Base-by-base conservation (phyloP, 1,140 invertebrate genomes). In the Bombus fervidus region DNA sequence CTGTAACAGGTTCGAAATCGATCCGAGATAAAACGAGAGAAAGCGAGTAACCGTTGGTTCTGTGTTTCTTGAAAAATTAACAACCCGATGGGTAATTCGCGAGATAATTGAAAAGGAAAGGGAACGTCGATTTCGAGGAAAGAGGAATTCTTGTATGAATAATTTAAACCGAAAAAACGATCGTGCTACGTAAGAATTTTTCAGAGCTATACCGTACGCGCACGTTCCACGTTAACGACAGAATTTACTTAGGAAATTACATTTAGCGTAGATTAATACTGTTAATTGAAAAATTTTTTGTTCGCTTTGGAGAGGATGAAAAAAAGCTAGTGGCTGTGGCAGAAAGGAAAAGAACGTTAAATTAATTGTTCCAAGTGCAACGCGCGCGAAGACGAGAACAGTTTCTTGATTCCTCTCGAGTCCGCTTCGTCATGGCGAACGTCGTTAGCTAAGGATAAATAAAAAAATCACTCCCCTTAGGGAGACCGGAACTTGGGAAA, bases 221-320 rank as follows among this genome's bases (percentile, higher is more conserved):
- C 31, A 57, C 31, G 34, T 34, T 47, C 5, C 2, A 3, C 53
- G 37, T 59, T 39, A 57, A 37, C 18, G 47, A 75, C 6, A 25
- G 31, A 75, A 75, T 75, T 77, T 77, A 77, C 57, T 62, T 77
- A 77, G 57, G 31, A 22, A 75, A 18, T 47, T 34, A 57, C 31
- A 57, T 31, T n/a, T 37, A 37, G 5, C 25, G 69, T 57, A 5
- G 47, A 75, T 75, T 75, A 75, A 57, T 37, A 37, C n/a, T 25
- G 47, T 75, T 75, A 75, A 75, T 75, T 75, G 74, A 37, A 57
- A 25, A 75, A 15, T 57, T 75, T 77, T 62, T 77, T 62, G 75
- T 28, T n/a, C 34, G 22, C 12, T 57, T 34, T 18, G 22, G 18
- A 18, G 3, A 10, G 9, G 5, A 15, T 8, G 5, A 28, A 43